A percentile compares a stretch with the other conserved stretches of the same genome.
Evolutionary conservation across 2,888 invertebrate species (phyloP).

Genomic region (Harpagoxenus sublaevis): DNA sequence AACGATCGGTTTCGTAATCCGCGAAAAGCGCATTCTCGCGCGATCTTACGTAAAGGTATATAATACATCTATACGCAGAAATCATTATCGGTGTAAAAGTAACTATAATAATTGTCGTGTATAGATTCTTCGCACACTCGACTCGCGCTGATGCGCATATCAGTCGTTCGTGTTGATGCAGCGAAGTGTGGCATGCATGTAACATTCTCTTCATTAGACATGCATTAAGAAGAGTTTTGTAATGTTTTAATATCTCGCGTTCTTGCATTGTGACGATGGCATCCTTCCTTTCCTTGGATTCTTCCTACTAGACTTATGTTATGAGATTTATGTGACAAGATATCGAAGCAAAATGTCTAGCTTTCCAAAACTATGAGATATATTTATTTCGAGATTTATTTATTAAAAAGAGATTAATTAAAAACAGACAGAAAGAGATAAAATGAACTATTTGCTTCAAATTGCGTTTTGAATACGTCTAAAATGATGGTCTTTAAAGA

Average conservation of each 20-base stretch:
- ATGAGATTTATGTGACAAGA: neutral
- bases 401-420: neutral
- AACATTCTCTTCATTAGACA: slow-evolving; percentile 28
- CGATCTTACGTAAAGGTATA: slow-evolving; percentile 31
- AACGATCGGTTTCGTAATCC: slow-evolving; percentile 48
- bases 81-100: neutral
- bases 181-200: slow-evolving; percentile 23
- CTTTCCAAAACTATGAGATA: neutral
- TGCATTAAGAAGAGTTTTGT: slow-evolving; percentile 11
- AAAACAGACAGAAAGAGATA: too few relatives aligned
- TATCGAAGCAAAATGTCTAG: neutral
- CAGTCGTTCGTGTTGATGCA: neutral
- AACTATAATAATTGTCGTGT: slow-evolving; percentile 41
- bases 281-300: neutral
- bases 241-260: slow-evolving; percentile 24
- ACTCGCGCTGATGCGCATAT: neutral
- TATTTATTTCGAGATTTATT: too few relatives aligned
- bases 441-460: neutral
- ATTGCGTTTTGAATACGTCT: neutral
- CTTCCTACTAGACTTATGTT: neutral
- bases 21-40: slow-evolving; percentile 33
- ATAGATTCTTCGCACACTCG: slow-evolving; percentile 19
- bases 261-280: slow-evolving; percentile 13
- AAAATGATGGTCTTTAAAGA: neutral
- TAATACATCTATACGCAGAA: neutral